Conservation (phyloP, 92 coral and sea anemone genomes). For the Zoanthus gigantus region DNA sequence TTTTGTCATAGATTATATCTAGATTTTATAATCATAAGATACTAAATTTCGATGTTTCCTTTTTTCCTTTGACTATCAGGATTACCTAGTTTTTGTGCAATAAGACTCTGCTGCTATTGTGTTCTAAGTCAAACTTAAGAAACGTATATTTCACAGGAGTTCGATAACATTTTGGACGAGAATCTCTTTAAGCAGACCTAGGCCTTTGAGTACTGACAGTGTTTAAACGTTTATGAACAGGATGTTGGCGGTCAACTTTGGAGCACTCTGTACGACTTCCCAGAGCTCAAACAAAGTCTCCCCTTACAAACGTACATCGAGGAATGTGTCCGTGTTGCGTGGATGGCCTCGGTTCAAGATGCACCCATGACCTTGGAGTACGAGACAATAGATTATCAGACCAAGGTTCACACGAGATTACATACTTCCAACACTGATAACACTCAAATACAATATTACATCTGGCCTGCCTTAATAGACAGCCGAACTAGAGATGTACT, state of each 20-base stretch:
- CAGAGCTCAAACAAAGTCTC: slow-evolving; percentile 80
- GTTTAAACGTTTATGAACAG: slow-evolving; percentile 29
- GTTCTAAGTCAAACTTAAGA: no score
- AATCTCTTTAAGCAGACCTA: neutral
- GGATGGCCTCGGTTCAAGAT: slow-evolving; percentile 85
- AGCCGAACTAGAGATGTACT: slow-evolving; percentile 72
- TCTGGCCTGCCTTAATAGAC: slow-evolving; percentile 97
- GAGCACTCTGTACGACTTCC: slow-evolving; percentile 93
- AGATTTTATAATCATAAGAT: no score
- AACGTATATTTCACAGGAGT: no score
- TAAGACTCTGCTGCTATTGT: no score
- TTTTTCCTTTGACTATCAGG: no score
- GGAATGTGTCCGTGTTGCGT: slow-evolving; percentile 91
- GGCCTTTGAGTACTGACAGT: neutral
- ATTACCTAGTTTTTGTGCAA: no score
- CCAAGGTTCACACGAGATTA: slow-evolving; percentile 75
- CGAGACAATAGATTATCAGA: slow-evolving; percentile 69
- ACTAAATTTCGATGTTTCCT: no score
- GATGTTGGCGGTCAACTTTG: slow-evolving; percentile 84
- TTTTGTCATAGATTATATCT: no score
- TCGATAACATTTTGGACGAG: neutral
- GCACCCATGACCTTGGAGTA: slow-evolving; percentile 89
- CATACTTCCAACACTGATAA: slow-evolving; percentile 74
- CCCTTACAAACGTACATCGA: slow-evolving; percentile 81
- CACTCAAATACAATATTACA: slow-evolving; percentile 68